Evolutionary conservation across 2,888 invertebrate genomes (phyloP).

Genomic region (Ophion obscuratus): DNA sequence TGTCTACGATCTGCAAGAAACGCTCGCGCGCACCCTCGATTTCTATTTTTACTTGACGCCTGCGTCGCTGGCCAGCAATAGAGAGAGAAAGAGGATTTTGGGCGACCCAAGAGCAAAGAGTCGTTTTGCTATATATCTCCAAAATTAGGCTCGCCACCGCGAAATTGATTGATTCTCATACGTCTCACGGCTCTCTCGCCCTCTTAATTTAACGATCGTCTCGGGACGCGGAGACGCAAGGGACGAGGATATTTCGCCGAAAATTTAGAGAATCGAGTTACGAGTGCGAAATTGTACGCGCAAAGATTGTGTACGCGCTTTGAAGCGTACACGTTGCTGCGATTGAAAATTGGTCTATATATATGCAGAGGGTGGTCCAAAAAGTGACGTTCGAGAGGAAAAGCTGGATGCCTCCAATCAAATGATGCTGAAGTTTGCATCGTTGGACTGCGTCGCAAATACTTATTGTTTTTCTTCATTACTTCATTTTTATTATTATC

Average conservation of each 20-base stretch:
- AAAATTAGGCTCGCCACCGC: slow-evolving; percentile 73
- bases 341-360: slow-evolving; percentile 26
- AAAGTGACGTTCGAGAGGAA: not conserved
- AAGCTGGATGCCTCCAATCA: not conserved
- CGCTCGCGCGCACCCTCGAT: slow-evolving; percentile 41
- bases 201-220: slow-evolving; percentile 75
- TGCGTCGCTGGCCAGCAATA: not conserved
- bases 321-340: slow-evolving; percentile 12
- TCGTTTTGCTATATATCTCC: slow-evolving; percentile 69
- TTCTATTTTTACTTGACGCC: slow-evolving; percentile 63
- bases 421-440: too few relatives aligned
- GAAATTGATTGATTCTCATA: slow-evolving; percentile 79
- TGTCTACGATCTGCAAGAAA: slow-evolving; percentile 58
- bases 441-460: too few relatives aligned
- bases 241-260: slow-evolving; percentile 47
- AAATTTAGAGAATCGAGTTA: slow-evolving; percentile 51
- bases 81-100: slow-evolving; percentile 44
- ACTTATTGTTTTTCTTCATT: too few relatives aligned
- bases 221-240: slow-evolving; percentile 69
- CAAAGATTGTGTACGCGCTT: slow-evolving; percentile 23
- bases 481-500: too few relatives aligned
- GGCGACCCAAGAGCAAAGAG: slow-evolving; percentile 55
- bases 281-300: slow-evolving; percentile 8
- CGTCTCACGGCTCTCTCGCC: slow-evolving; percentile 72
- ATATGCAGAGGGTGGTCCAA: not conserved